These are phyloP conservation scores for Chaetorhynchus papuensis DNA, from an alignment of 2,113 vertebrate species.

Conservation along the genomic window DNA sequence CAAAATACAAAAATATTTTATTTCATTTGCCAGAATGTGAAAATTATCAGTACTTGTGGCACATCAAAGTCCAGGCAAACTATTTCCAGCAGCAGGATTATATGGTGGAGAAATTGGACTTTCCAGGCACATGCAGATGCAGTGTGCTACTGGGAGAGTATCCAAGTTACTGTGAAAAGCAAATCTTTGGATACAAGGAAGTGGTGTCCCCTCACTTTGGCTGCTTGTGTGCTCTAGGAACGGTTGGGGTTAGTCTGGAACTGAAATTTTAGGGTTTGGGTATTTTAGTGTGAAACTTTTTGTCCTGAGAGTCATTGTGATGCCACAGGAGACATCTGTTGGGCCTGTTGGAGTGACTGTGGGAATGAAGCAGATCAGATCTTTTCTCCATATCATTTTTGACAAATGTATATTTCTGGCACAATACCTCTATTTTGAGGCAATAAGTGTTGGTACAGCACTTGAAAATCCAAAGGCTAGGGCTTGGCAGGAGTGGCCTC, in stretches of 20 bases:
- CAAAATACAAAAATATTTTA: neutral
- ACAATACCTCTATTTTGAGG: neutral
- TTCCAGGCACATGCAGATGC: neutral
- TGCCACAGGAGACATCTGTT: neutral
- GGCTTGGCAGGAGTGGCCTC: neutral
- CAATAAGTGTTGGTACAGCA: neutral
- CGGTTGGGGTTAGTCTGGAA: neutral
- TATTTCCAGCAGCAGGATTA: neutral
- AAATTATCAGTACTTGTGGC: neutral
- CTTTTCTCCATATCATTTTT: neutral
- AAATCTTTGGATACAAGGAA: neutral
- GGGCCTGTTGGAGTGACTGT: neutral
- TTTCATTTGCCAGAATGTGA: neutral
- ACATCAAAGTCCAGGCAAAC: neutral
- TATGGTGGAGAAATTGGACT: neutral
- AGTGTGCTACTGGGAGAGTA: neutral
- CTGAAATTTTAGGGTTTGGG: neutral
- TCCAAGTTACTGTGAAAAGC: neutral
- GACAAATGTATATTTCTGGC: neutral
- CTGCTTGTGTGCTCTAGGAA: neutral
- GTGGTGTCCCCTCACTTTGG: neutral
- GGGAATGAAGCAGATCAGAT: neutral
- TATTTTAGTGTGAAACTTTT: neutral
- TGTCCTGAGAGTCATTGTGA: neutral
- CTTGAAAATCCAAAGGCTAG: neutral